Evolutionary conservation across 1,140 invertebrate genomes (phyloP).

Genomic region (Drosophila subpulchrella): DNA sequence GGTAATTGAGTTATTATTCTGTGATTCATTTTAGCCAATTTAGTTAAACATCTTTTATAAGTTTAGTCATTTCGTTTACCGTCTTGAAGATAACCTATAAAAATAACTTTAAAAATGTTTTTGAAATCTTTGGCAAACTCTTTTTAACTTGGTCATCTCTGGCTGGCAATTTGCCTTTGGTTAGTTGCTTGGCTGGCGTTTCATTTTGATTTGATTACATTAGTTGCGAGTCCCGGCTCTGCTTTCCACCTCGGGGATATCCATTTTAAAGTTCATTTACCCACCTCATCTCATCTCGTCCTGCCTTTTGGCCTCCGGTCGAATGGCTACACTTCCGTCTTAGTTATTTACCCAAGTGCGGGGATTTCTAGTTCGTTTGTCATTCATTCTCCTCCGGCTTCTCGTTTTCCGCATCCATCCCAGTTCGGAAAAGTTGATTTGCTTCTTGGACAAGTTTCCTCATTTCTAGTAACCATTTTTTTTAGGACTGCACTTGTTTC

Average conservation of each 20-base stretch:
- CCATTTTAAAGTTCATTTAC: slow-evolving; percentile 80
- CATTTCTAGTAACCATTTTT: slow-evolving; percentile 32
- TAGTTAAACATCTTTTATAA: too few species aligned
- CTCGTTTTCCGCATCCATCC: slow-evolving; percentile 6
- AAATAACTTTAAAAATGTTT: background rate
- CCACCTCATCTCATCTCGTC: slow-evolving; percentile 34
- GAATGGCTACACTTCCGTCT: slow-evolving; percentile 72
- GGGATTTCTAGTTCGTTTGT: slow-evolving; percentile 78
- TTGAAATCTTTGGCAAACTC: background rate
- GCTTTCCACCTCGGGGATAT: slow-evolving; percentile 33
- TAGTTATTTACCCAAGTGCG: slow-evolving; percentile 78
- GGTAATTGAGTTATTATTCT: too few species aligned
- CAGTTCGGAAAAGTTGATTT: slow-evolving; percentile 36
- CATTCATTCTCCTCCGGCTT: slow-evolving; percentile 47
- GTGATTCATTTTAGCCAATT: too few species aligned
- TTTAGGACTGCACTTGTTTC: slow-evolving; percentile 54
- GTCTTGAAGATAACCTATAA: background rate
- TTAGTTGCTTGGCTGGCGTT: slow-evolving; percentile 64
- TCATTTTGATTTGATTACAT: slow-evolving; percentile 81
- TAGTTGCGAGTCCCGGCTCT: slow-evolving; percentile 45
- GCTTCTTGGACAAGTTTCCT: slow-evolving; percentile 49
- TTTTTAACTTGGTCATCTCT: slow-evolving; percentile 14
- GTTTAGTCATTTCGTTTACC: too few species aligned
- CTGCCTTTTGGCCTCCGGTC: slow-evolving; percentile 23
- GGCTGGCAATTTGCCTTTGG: slow-evolving; percentile 57